phyloP scores from a whole-genome alignment of 2,113 vertebrate species.

The Cebidichthys violaceus region DNA sequence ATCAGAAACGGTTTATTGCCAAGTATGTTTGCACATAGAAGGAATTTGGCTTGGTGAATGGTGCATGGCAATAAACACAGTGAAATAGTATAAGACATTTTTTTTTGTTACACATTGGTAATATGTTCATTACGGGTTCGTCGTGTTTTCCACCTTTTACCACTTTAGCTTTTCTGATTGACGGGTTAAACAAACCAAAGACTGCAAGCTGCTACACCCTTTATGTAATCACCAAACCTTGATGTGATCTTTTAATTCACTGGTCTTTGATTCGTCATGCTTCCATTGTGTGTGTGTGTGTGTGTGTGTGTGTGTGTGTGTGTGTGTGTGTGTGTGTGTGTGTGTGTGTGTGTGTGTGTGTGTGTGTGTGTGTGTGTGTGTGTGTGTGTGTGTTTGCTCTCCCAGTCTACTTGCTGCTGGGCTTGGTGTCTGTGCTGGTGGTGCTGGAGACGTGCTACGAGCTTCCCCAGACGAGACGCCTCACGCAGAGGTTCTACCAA shows the following conservation, averaged over 20 bases:
- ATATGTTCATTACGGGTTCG: neutral
- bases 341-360: no score
- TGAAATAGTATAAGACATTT: neutral
- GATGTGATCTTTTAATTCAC: slow-evolving; percentile 26
- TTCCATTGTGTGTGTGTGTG: slow-evolving; percentile 12
- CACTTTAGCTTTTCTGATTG: neutral
- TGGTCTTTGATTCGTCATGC: slow-evolving; percentile 7
- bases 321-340: no score
- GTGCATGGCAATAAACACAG: neutral
- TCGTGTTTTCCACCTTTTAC: neutral
- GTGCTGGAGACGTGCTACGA: slow-evolving; percentile 96
- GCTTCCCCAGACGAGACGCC: slow-evolving; percentile 91
- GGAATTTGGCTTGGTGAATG: neutral
- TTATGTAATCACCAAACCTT: slow-evolving; percentile 1
- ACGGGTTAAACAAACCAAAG: slow-evolving; percentile 3
- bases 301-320: no score
- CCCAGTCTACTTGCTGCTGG: slow-evolving; percentile 91
- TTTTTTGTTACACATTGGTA: neutral
- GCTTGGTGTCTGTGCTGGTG: slow-evolving; percentile 92
- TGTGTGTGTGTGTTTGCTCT: slow-evolving; percentile 11
- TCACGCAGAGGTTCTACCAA: slow-evolving; percentile 91
- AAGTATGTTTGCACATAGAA: neutral
- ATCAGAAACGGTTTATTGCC: neutral
- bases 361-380: neutral
- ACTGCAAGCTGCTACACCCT: neutral